Evolutionary conservation across 2,888 invertebrate genomes (phyloP).

Genomic region (Emmelina monodactyla): DNA sequence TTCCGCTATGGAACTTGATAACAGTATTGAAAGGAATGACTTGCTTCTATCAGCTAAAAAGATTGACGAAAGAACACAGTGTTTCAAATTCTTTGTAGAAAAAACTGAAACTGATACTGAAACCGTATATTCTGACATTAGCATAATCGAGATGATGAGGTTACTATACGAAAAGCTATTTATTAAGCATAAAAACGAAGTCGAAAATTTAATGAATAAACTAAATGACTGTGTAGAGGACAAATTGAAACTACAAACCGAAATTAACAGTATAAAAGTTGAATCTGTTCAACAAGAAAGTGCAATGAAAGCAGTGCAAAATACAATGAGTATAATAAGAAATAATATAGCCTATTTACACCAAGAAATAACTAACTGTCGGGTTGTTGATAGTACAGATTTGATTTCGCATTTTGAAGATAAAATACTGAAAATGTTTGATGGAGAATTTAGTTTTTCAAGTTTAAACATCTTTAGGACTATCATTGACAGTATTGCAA

Average conservation of each 20-base stretch:
- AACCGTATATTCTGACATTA: slow-evolving; percentile 24
- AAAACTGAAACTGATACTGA: slow-evolving; percentile 30
- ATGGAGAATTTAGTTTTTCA: slow-evolving; percentile 29
- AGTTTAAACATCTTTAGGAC: slow-evolving; percentile 28
- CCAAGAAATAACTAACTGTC: slow-evolving; percentile 16
- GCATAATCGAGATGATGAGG: slow-evolving; percentile 46
- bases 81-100: slow-evolving; percentile 37
- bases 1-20: slow-evolving; percentile 40
- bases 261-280: slow-evolving; percentile 25
- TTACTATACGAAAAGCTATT: slow-evolving; percentile 34
- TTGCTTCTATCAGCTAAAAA: slow-evolving; percentile 7
- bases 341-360: slow-evolving; percentile 23
- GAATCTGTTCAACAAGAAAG: slow-evolving; percentile 22
- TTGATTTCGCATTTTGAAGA: slow-evolving; percentile 28
- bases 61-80: slow-evolving; percentile 34
- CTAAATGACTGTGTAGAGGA: slow-evolving; percentile 35
- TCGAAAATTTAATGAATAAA: slow-evolving; percentile 44
- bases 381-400: slow-evolving; percentile 17
- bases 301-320: slow-evolving; percentile 20
- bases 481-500: slow-evolving; percentile 24
- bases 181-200: slow-evolving; percentile 35
- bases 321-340: slow-evolving; percentile 25
- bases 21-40: slow-evolving; percentile 32
- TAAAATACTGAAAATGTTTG: slow-evolving; percentile 30
- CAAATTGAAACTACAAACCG: slow-evolving; percentile 24